phyloP scores from a whole-genome alignment of 2,888 invertebrate species.

The Catocala sponsa region DNA sequence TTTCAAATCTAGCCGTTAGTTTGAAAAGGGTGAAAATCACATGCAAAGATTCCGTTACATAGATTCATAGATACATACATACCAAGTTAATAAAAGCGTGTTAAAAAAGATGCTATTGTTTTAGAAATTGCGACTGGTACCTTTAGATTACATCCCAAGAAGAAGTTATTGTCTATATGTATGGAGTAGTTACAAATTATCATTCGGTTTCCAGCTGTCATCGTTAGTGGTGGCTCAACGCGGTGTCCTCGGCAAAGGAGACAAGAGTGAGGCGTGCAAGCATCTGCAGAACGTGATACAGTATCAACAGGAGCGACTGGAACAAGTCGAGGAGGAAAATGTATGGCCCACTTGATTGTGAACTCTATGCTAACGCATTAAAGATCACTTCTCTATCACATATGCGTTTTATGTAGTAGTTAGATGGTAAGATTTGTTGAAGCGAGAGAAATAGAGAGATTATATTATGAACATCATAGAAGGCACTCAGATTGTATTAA shows the following conservation, averaged over 20 bases:
- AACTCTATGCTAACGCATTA: conserved; percentile 34
- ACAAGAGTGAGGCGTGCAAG: conserved; percentile 73
- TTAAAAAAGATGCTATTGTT: too few relatives aligned
- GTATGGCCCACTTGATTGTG: conserved; percentile 62
- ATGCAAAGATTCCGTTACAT: too few relatives aligned
- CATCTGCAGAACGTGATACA: conserved; percentile 80
- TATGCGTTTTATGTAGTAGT: conserved; percentile 52
- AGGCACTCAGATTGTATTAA: too few relatives aligned
- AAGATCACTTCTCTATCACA: conserved; percentile 37
- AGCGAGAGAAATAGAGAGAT: neutral
- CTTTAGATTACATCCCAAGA: too few relatives aligned
- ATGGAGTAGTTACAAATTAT: neutral
- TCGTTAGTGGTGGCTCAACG: conserved; percentile 77
- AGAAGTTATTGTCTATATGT: neutral
- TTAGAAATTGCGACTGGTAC: too few relatives aligned
- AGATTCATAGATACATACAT: too few relatives aligned
- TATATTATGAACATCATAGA: too few relatives aligned
- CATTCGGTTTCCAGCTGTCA: conserved; percentile 62
- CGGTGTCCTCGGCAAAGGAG: conserved; percentile 70
- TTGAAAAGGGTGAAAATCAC: too few relatives aligned
- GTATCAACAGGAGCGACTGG: conserved; percentile 75
- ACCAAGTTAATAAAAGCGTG: too few relatives aligned
- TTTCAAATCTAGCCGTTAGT: too few relatives aligned
- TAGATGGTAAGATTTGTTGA: conserved; percentile 30
- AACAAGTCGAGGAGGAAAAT: conserved; percentile 78